Conservation (phyloP, 2,797 vertebrate genomes). For the Gallinago solitaria region DNA sequence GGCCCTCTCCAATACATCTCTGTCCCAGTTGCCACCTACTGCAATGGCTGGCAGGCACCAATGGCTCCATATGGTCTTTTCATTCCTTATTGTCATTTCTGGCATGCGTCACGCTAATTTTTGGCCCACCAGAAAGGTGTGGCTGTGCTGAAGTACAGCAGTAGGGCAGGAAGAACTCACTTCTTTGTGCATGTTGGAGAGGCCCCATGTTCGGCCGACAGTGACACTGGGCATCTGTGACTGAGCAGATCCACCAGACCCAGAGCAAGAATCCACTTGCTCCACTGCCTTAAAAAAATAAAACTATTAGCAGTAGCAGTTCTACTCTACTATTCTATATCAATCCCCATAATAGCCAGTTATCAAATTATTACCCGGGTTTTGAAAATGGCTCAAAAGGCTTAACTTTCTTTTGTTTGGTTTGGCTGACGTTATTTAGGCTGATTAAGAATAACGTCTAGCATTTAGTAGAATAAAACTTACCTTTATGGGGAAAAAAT, state of each 20-base stretch:
- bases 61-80: conserved; percentile 60
- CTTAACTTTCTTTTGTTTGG: background rate
- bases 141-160: conserved; percentile 3
- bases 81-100: conserved; percentile 53
- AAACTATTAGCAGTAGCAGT: background rate
- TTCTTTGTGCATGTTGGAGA: conserved; percentile 10
- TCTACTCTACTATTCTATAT: background rate
- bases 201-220: background rate
- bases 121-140: conserved; percentile 52
- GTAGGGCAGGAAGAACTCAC: background rate
- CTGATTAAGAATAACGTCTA: background rate
- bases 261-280: background rate
- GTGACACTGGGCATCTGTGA: background rate
- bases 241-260: background rate
- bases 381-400: background rate
- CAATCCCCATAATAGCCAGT: background rate
- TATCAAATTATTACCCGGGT: background rate
- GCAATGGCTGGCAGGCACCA: conserved; percentile 53
- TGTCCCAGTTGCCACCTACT: conserved; percentile 46
- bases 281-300: background rate
- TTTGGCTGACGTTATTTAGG: background rate
- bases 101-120: conserved; percentile 6
- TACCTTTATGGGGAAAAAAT: background rate
- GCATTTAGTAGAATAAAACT: background rate
- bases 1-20: background rate